Conservation (phyloP, 2,888 invertebrate species). For the Dryococelus australis region DNA sequence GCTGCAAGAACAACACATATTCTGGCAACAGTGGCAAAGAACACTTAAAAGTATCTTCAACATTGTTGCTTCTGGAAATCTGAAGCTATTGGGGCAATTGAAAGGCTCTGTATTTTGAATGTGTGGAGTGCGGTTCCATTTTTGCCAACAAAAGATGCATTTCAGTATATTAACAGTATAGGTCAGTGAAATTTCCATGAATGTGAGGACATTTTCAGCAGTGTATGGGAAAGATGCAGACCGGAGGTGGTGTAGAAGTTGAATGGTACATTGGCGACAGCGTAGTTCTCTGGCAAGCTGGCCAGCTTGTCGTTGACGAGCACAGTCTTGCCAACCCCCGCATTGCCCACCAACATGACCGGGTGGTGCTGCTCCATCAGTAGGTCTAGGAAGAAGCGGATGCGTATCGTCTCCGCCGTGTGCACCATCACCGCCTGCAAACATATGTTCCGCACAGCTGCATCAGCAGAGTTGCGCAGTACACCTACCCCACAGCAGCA, state of each 20-base stretch:
- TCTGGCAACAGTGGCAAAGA: too few species aligned
- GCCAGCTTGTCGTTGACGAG: slow-evolving; percentile 67
- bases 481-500: background rate
- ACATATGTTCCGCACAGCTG: background rate
- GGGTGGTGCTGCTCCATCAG: slow-evolving; percentile 89
- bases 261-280: slow-evolving; percentile 91
- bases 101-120: too few species aligned
- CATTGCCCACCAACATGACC: slow-evolving; percentile 93
- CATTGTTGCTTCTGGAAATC: too few species aligned
- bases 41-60: too few species aligned
- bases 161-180: too few species aligned
- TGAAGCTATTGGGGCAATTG: too few species aligned
- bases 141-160: too few species aligned
- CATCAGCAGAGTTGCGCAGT: too few species aligned
- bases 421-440: slow-evolving; percentile 86
- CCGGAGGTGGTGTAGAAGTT: slow-evolving; percentile 95
- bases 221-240: slow-evolving; percentile 34
- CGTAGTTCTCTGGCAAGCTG: slow-evolving; percentile 82
- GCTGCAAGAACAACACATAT: too few species aligned
- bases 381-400: slow-evolving; percentile 88
- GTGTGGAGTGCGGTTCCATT: too few species aligned
- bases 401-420: slow-evolving; percentile 90
- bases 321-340: slow-evolving; percentile 93
- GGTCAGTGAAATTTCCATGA: too few species aligned
- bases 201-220: too few species aligned